Evolutionary conservation across 1,140 invertebrate genomes (phyloP).

Genomic region (Trichoplusia ni): DNA sequence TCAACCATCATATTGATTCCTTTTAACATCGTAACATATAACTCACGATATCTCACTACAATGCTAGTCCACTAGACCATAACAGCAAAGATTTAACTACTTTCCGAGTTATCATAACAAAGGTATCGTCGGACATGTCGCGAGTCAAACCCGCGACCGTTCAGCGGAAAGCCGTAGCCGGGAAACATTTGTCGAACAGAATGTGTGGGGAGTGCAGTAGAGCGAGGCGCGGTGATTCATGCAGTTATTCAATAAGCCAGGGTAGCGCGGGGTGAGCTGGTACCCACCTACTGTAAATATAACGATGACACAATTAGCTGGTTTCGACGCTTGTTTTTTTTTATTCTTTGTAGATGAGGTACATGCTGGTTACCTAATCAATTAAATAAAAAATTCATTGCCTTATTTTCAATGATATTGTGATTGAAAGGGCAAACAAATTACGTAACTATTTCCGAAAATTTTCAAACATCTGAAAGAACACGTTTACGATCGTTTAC

Average conservation of each 20-base stretch:
- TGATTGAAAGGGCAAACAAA: no score
- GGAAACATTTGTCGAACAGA: slow-evolving; percentile 36
- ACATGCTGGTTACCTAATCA: background rate
- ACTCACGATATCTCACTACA: background rate
- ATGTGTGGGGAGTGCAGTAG: slow-evolving; percentile 62
- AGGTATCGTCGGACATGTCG: slow-evolving; percentile 50
- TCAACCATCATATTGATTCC: no score
- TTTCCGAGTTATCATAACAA: slow-evolving; percentile 33
- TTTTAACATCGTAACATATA: no score
- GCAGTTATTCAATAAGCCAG: slow-evolving; percentile 72
- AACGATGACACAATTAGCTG: slow-evolving; percentile 3
- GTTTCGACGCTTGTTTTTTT: background rate
- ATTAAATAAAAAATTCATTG: no score
- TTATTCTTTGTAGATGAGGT: background rate
- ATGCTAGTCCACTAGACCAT: slow-evolving; percentile 14
- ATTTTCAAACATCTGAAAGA: no score
- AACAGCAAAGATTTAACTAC: slow-evolving; percentile 31
- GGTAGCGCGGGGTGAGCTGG: slow-evolving; percentile 60
- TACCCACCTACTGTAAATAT: no score
- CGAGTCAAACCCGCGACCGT: slow-evolving; percentile 27
- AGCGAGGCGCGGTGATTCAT: slow-evolving; percentile 65
- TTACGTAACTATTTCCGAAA: no score
- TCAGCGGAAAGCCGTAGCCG: slow-evolving; percentile 33
- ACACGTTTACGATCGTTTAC: no score
- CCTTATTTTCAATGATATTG: no score